A percentile compares a stretch with the other conserved stretches of the same genome.
phyloP scores from a whole-genome alignment of 2,797 vertebrate species.

The Molossus molossus region DNA sequence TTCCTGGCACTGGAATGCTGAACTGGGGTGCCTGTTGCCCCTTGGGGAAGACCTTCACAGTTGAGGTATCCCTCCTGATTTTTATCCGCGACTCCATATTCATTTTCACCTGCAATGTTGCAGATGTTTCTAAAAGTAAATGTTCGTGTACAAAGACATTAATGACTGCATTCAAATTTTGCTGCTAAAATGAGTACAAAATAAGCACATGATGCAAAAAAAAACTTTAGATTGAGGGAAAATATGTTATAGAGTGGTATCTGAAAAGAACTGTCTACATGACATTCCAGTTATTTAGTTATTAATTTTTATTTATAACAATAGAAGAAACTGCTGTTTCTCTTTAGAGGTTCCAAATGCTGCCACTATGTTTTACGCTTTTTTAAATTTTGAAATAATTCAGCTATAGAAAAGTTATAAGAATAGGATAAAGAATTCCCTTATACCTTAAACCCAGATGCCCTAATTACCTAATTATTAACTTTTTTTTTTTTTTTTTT shows the following conservation, averaged over 20 bases:
- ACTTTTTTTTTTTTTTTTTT: no score
- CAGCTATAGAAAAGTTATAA: not conserved
- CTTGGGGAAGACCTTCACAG: no score
- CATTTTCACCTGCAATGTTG: slow-evolving; percentile 11
- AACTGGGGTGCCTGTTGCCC: no score
- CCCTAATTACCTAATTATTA: not conserved
- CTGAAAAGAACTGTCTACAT: not conserved
- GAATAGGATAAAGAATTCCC: not conserved
- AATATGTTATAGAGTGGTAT: not conserved
- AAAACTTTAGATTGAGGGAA: not conserved
- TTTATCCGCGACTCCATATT: not conserved
- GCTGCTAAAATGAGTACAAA: slow-evolving; percentile 15
- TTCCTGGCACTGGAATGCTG: no score
- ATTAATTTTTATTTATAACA: slow-evolving; percentile 12
- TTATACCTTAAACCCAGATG: not conserved
- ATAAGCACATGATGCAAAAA: not conserved
- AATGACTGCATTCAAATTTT: slow-evolving; percentile 31
- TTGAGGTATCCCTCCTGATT: no score
- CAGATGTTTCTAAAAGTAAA: slow-evolving; percentile 14
- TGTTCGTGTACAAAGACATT: not conserved
- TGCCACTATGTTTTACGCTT: slow-evolving; percentile 21
- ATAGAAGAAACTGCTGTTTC: not conserved
- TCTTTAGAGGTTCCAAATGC: not conserved
- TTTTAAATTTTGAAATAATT: not conserved
- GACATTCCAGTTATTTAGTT: not conserved